Evolutionary conservation across 2,797 vertebrate species (phyloP).

Genomic region (Xenentodon cancila): DNA sequence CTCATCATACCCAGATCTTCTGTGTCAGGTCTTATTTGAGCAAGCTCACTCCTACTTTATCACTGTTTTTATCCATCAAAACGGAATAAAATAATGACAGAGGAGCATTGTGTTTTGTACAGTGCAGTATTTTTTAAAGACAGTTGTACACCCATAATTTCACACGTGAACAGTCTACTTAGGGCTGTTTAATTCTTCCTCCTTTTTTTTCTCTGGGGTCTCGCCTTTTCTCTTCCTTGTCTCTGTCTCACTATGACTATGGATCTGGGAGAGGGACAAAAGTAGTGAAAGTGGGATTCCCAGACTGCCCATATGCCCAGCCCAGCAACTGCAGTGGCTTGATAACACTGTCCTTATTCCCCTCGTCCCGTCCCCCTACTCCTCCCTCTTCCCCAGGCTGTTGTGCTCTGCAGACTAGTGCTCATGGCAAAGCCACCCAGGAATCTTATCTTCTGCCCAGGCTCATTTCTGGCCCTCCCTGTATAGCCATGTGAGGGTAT

Average conservation of each 20-base stretch:
- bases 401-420: conserved; percentile 71
- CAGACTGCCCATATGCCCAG: conserved; percentile 71
- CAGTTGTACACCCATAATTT: conserved; percentile 18
- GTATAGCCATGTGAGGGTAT: conserved; percentile 37
- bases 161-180: background rate
- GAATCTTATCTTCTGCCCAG: conserved; percentile 86
- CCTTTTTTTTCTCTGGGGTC: conserved; percentile 3
- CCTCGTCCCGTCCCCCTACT: conserved; percentile 42
- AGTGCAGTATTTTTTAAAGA: conserved; percentile 23
- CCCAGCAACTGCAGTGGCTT: conserved; percentile 75
- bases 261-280: conserved; percentile 41
- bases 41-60: conserved; percentile 6
- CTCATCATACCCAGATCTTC: too few relatives aligned
- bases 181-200: background rate
- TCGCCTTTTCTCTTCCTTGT: conserved; percentile 23
- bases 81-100: conserved; percentile 21
- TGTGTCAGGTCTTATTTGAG: conserved; percentile 13
- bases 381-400: conserved; percentile 71
- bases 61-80: conserved; percentile 20
- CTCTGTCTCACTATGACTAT: conserved; percentile 31
- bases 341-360: conserved; percentile 74
- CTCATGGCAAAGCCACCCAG: conserved; percentile 81
- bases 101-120: conserved; percentile 23
- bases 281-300: conserved; percentile 60
- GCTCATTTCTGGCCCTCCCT: conserved; percentile 65